phyloP scores from a whole-genome alignment of 1,140 invertebrate genomes.

The Acarapis woodi region DNA sequence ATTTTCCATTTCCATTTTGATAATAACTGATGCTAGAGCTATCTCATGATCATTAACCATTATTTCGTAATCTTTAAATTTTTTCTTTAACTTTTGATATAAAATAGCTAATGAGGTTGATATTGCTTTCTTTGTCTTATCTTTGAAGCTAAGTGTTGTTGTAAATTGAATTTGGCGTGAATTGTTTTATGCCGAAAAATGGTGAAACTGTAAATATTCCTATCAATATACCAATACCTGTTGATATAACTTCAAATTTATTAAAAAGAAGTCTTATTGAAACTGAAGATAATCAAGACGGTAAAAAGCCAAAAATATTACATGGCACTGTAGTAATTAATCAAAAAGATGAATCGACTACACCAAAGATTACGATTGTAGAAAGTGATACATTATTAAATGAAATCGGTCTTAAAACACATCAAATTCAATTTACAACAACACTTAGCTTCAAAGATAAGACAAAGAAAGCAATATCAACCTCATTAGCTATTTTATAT shows the following conservation, averaged over 20 bases:
- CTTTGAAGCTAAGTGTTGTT: constrained; percentile 51
- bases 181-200: constrained; percentile 93
- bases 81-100: too few species aligned
- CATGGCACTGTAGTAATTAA: constrained; percentile 71
- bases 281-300: constrained; percentile 14
- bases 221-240: constrained; percentile 54
- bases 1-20: too few species aligned
- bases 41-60: too few species aligned
- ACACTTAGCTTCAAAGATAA: constrained; percentile 53
- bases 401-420: constrained; percentile 48
- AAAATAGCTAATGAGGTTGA: too few species aligned
- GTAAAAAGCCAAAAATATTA: constrained; percentile 46
- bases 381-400: constrained; percentile 63
- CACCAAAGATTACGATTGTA: constrained; percentile 34
- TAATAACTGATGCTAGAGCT: too few species aligned
- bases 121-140: too few species aligned
- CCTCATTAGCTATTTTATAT: too few species aligned
- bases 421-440: constrained; percentile 57
- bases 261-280: constrained; percentile 21
- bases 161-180: constrained; percentile 51
- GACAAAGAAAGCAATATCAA: too few species aligned
- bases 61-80: too few species aligned
- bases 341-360: constrained; percentile 28
- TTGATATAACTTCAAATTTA: constrained; percentile 57
- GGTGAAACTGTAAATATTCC: constrained; percentile 67